Evolutionary conservation across 2,797 vertebrate genomes (phyloP).

Genomic region (Oreochromis mossambicus): DNA sequence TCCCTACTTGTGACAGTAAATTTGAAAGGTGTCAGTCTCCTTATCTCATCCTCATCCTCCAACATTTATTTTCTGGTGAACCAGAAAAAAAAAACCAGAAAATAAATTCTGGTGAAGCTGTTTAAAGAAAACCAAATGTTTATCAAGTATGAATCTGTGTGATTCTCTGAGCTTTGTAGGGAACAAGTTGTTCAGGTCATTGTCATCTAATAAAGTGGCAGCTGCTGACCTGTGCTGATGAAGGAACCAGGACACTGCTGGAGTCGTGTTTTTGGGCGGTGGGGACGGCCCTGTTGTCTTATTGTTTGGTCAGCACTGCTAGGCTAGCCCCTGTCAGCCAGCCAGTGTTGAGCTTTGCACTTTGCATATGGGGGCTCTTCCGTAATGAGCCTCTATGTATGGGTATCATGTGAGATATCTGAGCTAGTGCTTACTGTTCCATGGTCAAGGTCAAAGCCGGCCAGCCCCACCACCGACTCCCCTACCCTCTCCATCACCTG

Average conservation of each 20-base stretch:
- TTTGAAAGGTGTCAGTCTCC: not conserved
- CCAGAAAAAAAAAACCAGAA: not conserved
- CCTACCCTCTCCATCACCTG: constrained; percentile 71
- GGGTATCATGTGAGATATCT: constrained; percentile 81
- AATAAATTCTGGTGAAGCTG: not conserved
- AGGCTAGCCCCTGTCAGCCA: constrained; percentile 68
- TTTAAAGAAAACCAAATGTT: not conserved
- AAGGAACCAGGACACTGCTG: constrained; percentile 28
- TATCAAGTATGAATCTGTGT: not conserved
- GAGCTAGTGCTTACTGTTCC: constrained; percentile 77
- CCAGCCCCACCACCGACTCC: constrained; percentile 59
- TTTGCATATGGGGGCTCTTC: constrained; percentile 77
- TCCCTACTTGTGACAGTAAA: not conserved
- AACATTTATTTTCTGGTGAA: not conserved
- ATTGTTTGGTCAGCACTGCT: constrained; percentile 77
- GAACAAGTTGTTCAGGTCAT: not conserved
- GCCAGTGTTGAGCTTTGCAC: constrained; percentile 77
- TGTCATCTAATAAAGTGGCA: not conserved
- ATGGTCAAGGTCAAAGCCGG: constrained; percentile 77
- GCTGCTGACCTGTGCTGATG: constrained; percentile 27
- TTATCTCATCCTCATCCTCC: not conserved
- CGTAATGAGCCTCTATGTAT: constrained; percentile 78
- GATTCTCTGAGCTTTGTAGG: not conserved
- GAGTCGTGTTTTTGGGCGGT: constrained; percentile 34
- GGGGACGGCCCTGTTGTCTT: constrained; percentile 53